Evolutionary conservation across 2,888 invertebrate species (phyloP), one percentile per base, ranked within the genome.

Genomic region (Lasioglossum vierecki): DNA sequence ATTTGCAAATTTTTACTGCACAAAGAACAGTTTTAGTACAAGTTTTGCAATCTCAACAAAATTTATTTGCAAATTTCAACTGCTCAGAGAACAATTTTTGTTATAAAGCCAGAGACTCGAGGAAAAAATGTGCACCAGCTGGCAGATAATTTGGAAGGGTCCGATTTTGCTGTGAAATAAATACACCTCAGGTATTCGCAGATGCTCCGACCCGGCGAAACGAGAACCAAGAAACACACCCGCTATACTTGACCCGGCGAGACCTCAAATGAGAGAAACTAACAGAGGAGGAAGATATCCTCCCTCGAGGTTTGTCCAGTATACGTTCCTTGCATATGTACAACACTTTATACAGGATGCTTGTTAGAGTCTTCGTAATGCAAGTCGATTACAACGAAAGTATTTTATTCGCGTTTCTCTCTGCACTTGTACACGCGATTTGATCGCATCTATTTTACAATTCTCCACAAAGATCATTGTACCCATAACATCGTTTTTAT

Each of bases 201-300:
- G 70, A 68, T 72, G 71, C n/a, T 74, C 53, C 11, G 22, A 30
- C 46, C 41, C n/a, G 18, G 30, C 9, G 68, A 26, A 60, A 68
- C 9, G 46, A n/a, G 76, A 76, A 87, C 74, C 84, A 87, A 79
- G 76, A 73, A 60, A 68, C 11, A 72, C 89, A 83, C 82, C 85
- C 86, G 88, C 78, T 90, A 90, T 83, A 88, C 63, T 77, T 90
- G 88, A 89, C 86, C 87, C 71, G 73, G 41, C 22, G 53, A 81
- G 82, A 79, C 82, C 81, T 26, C 70, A 66, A 60, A 79, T 49
- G 26, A 79, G 74, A 72, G 78, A 76, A 79, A 79, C 72, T 66
- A 76, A 68, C 57, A 76, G 66, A 63, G 74, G 66, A 79, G 71
- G 75, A 57, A 77, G 77, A 87, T 72, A 82, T 68, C 57, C 68